phyloP scores from a whole-genome alignment of 2,113 vertebrate genomes.

The Poeciliopsis occidentalis region DNA sequence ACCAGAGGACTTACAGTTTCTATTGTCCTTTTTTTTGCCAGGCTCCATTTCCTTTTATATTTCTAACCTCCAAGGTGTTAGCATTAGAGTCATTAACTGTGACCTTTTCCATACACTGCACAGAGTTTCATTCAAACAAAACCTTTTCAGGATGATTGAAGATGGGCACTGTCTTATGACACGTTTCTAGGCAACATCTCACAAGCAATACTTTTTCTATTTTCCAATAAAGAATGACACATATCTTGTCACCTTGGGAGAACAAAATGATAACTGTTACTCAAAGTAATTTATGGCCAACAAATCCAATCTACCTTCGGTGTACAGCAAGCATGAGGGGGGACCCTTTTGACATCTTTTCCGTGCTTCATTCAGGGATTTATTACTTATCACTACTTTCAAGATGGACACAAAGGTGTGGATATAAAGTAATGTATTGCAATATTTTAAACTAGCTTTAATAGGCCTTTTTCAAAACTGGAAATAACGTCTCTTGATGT shows the following conservation, averaged over 20 bases:
- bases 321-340: background rate
- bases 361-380: conserved; percentile 54
- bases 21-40: conserved; percentile 13
- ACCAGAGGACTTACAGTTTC: background rate
- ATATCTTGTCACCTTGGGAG: conserved; percentile 16
- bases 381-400: conserved; percentile 33
- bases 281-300: conserved; percentile 19
- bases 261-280: background rate
- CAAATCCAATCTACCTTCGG: conserved; percentile 27
- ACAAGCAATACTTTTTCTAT: background rate
- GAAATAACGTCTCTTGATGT: no score
- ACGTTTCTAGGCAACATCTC: conserved; percentile 3
- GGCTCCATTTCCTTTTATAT: conserved; percentile 4
- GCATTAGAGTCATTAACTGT: conserved; percentile 23
- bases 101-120: conserved; percentile 35
- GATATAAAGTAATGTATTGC: conserved; percentile 11
- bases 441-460: conserved; percentile 3
- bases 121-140: conserved; percentile 3
- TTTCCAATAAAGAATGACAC: conserved; percentile 19
- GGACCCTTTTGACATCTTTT: conserved; percentile 19
- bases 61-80: conserved; percentile 16
- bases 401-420: conserved; percentile 47
- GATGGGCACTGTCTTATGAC: conserved; percentile 13
- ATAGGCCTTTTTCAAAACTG: no score
- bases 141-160: conserved; percentile 3